Conservation (phyloP, 2,113 vertebrate genomes). For the Lates calcarifer region DNA sequence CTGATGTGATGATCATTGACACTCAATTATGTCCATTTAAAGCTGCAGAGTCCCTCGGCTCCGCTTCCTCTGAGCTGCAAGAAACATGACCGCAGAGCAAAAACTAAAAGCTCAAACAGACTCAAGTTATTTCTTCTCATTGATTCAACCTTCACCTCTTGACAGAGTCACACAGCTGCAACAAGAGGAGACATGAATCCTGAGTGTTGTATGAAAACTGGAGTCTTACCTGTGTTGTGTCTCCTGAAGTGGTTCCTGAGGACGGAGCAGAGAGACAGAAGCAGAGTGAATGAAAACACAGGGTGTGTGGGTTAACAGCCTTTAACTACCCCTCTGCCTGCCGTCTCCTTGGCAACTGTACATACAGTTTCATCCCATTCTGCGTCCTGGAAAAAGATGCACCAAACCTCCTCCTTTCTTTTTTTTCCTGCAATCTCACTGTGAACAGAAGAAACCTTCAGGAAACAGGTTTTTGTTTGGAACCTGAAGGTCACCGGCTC, state of each 20-base stretch:
- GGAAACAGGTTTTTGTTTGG: not conserved
- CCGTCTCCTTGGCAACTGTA: slow-evolving; percentile 75
- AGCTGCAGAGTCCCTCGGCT: slow-evolving; percentile 59
- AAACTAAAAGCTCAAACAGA: not conserved
- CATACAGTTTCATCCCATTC: slow-evolving; percentile 62
- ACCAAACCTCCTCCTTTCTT: not conserved
- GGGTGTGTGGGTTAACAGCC: slow-evolving; percentile 41
- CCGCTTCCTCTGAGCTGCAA: slow-evolving; percentile 7
- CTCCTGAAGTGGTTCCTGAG: slow-evolving; percentile 47
- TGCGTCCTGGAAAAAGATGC: slow-evolving; percentile 50
- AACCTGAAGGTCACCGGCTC: slow-evolving; percentile 76
- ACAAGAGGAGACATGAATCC: no score
- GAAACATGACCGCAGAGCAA: not conserved
- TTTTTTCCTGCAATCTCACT: not conserved
- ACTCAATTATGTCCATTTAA: slow-evolving; percentile 69
- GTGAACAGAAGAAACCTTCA: slow-evolving; percentile 17
- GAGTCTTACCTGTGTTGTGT: slow-evolving; percentile 21
- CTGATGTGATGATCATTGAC: slow-evolving; percentile 69
- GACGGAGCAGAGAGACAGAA: slow-evolving; percentile 12
- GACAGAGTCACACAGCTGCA: no score
- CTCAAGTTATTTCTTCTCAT: slow-evolving; percentile 13
- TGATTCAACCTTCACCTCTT: no score
- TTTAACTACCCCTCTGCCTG: slow-evolving; percentile 57
- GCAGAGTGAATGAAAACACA: slow-evolving; percentile 29
- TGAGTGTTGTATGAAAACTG: no score